Conservation (phyloP, 2,113 vertebrate genomes). For the Leptobrachium leishanense region DNA sequence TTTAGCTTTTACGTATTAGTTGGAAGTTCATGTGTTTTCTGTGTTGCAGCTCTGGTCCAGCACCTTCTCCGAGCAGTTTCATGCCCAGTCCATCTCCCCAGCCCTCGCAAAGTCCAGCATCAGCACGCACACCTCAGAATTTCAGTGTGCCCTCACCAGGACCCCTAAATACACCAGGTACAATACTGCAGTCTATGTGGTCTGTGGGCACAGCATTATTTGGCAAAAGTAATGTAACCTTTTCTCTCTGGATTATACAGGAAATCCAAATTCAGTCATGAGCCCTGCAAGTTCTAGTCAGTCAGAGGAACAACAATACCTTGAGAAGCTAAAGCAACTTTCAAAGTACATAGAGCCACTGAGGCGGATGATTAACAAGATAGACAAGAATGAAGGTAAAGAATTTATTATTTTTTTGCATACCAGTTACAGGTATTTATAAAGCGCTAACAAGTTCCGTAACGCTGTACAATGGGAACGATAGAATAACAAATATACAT, state of each 20-base stretch:
- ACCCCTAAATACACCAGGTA: slow-evolving; percentile 94
- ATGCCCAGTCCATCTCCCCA: slow-evolving; percentile 96
- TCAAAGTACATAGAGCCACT: slow-evolving; percentile 97
- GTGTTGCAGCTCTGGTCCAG: slow-evolving; percentile 84
- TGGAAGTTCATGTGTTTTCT: background rate
- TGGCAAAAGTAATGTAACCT: background rate
- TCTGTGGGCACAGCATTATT: too few relatives aligned
- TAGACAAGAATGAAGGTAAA: slow-evolving; percentile 97
- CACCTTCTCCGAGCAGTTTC: slow-evolving; percentile 92
- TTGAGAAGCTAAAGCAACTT: slow-evolving; percentile 95
- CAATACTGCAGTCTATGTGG: slow-evolving; percentile 18
- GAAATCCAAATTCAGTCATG: slow-evolving; percentile 91
- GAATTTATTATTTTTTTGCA: too few relatives aligned
- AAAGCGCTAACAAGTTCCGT: too few relatives aligned
- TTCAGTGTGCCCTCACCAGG: slow-evolving; percentile 93
- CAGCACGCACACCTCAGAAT: slow-evolving; percentile 88
- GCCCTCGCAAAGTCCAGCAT: slow-evolving; percentile 89
- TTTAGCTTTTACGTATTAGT: background rate
- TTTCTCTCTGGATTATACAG: slow-evolving; percentile 57
- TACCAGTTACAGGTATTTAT: too few relatives aligned
- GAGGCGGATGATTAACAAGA: slow-evolving; percentile 97
- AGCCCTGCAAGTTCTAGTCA: slow-evolving; percentile 86
- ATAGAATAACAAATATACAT: too few relatives aligned
- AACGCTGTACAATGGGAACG: too few relatives aligned
- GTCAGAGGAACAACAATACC: slow-evolving; percentile 95